Base-by-base conservation (phyloP, 2,888 invertebrate genomes). In the Apodemia duryi region DNA sequence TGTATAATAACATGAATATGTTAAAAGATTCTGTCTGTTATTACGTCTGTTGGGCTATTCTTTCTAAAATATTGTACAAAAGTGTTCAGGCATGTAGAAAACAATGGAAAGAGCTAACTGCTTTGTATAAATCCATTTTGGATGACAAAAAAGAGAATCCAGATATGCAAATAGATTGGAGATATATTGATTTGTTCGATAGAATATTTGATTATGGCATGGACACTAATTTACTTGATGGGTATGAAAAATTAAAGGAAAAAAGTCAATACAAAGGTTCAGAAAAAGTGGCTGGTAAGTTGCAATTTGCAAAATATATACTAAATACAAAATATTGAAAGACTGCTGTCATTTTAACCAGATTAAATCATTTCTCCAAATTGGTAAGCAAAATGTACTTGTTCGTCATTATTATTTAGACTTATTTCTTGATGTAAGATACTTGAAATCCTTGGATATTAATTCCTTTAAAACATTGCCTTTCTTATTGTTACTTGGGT, bases 141-240 rank as follows among this genome's bases (percentile, higher is more conserved):
- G 76, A 83, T 21, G 86, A 88, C 64, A 91, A 91, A 66, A 88
- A 85, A 67, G 88, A 91, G 62, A 78, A 89, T 70, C 79, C 90
- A 0, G 89, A 89, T 62, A 79, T 86, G 81, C 82, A 86, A 69
- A 87, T 91, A 7, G 85, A 88, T 70, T 91, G 91, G 91, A 74
- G 84, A 29, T 91, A 91, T 66, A 90, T 89, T 61, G 89, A 91
- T 11, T 67, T 86, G 60, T 91, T 91, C 78, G 91, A 91, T 70
- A 82, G 83, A 61, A 86, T 91, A 68, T 91, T 90, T 75, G 88
- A 90, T 68, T 90, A 88, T 71, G 91, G 91, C 0, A 90, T 87
- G 86, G 86, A 90, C 65, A 75, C 74, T 0, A 80, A 79, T 41
- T 74, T 90, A 52, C 71, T 91, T 0, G 74, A 79, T 2, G 85